These are phyloP conservation scores for Sturnira hondurensis DNA, from an alignment of 2,113 vertebrate genomes.

Conservation along the genomic window DNA sequence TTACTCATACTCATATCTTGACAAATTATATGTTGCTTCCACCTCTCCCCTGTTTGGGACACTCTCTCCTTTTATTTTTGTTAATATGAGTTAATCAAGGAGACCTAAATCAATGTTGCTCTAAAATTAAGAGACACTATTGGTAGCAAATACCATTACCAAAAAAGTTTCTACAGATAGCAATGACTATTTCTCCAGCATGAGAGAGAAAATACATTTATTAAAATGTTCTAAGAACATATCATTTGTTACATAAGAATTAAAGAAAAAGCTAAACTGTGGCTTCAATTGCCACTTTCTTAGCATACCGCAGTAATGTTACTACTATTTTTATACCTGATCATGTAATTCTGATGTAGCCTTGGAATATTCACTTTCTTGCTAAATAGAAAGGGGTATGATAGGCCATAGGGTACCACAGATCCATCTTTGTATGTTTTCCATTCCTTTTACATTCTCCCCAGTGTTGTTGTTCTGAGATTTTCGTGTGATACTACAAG, in stretches of 20 bases:
- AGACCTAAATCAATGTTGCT: slow-evolving; percentile 3
- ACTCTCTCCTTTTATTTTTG: not conserved
- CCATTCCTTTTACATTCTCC: not conserved
- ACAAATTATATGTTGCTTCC: not conserved
- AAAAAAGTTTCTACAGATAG: not conserved
- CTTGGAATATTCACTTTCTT: not conserved
- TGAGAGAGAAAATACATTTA: not conserved
- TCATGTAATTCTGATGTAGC: not conserved
- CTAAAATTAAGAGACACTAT: slow-evolving; percentile 15
- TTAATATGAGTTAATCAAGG: not conserved
- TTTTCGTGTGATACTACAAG: slow-evolving; percentile 22
- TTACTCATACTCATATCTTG: not conserved
- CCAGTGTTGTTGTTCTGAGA: not conserved
- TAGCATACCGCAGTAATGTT: not conserved
- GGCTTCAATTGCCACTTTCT: not conserved
- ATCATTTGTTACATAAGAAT: not conserved
- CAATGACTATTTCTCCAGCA: not conserved
- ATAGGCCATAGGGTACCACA: not conserved
- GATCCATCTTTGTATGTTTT: not conserved
- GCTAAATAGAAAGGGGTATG: not conserved
- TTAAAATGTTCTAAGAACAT: not conserved
- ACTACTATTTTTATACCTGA: not conserved
- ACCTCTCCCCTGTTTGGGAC: not conserved
- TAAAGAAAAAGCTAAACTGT: not conserved
- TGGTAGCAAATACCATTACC: not conserved